Evolutionary conservation across 2,888 invertebrate species (phyloP).

Genomic region (Himalopsyche anomala): DNA sequence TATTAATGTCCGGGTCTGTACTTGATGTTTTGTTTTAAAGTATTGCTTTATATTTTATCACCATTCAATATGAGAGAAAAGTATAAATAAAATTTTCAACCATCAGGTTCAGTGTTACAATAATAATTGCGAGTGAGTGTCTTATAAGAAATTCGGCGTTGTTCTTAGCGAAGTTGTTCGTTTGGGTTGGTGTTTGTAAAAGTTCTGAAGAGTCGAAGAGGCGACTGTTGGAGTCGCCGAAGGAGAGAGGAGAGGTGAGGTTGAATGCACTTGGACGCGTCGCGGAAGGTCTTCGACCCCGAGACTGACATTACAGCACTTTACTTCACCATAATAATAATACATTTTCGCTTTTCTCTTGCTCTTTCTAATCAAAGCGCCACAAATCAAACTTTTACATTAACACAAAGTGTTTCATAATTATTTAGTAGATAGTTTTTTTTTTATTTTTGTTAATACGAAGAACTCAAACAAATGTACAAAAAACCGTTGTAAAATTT

Average conservation of each 20-base stretch:
- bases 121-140: too few species aligned
- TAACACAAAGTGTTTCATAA: too few species aligned
- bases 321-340: conserved; percentile 22
- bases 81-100: too few species aligned
- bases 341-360: conserved; percentile 4
- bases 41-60: too few species aligned
- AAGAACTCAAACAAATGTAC: too few species aligned
- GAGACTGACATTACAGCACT: neutral
- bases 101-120: too few species aligned
- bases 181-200: neutral
- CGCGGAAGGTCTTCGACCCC: conserved; percentile 14
- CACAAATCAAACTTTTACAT: neutral
- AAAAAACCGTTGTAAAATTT: too few species aligned
- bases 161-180: neutral
- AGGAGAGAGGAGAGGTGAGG: conserved; percentile 24
- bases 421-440: too few species aligned
- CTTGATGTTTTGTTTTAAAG: too few species aligned
- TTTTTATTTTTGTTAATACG: too few species aligned
- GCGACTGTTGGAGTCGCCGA: neutral
- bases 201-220: conserved; percentile 8
- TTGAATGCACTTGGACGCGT: conserved; percentile 21
- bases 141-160: neutral
- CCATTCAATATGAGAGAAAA: too few species aligned
- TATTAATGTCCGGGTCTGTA: too few species aligned
- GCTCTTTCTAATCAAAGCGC: neutral